These are phyloP conservation scores for Hydrophis major DNA, from an alignment of 2,797 vertebrate genomes.

Conservation along the genomic window DNA sequence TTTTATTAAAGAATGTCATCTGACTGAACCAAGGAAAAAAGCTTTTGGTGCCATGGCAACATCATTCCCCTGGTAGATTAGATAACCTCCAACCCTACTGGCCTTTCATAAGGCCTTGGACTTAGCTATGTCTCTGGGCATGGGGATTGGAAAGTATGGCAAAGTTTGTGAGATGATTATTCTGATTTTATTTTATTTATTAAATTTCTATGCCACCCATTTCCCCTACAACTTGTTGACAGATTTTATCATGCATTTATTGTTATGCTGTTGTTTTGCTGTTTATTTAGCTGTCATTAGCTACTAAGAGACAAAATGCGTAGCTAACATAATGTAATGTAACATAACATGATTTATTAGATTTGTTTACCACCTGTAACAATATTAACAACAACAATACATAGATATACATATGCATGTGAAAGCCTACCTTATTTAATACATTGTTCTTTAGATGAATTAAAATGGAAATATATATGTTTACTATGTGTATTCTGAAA, in stretches of 20 bases:
- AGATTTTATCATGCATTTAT: background rate
- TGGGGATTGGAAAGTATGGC: background rate
- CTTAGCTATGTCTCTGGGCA: background rate
- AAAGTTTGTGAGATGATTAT: background rate
- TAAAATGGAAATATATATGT: background rate
- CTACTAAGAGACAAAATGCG: background rate
- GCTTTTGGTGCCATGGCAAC: too few relatives aligned
- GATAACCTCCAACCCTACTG: background rate
- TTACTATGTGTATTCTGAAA: background rate
- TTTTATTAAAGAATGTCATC: too few relatives aligned
- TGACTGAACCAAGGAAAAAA: too few relatives aligned
- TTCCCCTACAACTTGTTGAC: background rate
- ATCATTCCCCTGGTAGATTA: background rate
- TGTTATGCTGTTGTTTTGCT: background rate
- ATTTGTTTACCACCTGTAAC: background rate
- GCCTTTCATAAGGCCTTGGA: background rate
- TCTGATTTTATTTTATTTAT: background rate
- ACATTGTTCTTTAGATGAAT: background rate
- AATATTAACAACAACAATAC: background rate
- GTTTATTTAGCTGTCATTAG: background rate
- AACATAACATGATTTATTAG: background rate
- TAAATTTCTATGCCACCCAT: background rate
- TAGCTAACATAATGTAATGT: background rate
- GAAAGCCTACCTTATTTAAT: background rate
- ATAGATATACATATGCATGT: background rate